Evolutionary conservation across 92 coral and sea anemone species (phyloP), one percentile per base, ranked within the genome.

Genomic region (Anthopleura xanthogrammica): DNA sequence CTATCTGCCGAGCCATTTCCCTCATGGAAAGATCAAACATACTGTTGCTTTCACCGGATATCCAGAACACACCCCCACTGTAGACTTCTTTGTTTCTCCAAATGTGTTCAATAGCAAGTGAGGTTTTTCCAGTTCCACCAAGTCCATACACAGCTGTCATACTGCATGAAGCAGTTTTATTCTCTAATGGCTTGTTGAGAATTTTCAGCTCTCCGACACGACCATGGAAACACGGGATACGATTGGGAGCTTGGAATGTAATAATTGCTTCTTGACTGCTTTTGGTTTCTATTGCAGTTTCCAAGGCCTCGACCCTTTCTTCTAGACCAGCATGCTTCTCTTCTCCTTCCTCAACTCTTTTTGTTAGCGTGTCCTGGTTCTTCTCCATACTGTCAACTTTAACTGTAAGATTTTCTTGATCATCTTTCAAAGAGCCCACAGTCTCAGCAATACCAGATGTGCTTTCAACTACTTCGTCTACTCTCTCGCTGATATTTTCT

Each of bases 111-210:
- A 92, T 85, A 16, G 89, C 95, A 20, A 95, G 95, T 11, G 95
- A 90, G 3, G 98, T 93, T 80, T 95, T 95, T 0, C 98, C 98
- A 1, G 89, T 89, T 65, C 97, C 98, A 3, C 98, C 98, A 14
- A 94, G 92, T 52, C 98, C 98, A 72, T 90, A 92, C 66, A 95
- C 80, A 19, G 92, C 92, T 16, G 93, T 78, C 19, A 86, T 66
- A 36, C 41, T 68, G 55, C 89, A 93, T 9, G 82, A 23, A 66
- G 86, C 78, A 14, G 73, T 43, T 14, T 55, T 64, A 12, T 46
- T 77, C 48, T 82, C 86, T 11, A 82, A 22, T 24, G 70, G 89
- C 73, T 75, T 22, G 52, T 72, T 83, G 54, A 93, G 82, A 36
- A 64, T 7, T 0, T 81, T 70, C 70, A 93, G 80, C 81, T 93